These are phyloP conservation scores for Apostichopus japonicus DNA, from an alignment of 35 echinoderm and acorn worm species.

Conservation along the genomic window DNA sequence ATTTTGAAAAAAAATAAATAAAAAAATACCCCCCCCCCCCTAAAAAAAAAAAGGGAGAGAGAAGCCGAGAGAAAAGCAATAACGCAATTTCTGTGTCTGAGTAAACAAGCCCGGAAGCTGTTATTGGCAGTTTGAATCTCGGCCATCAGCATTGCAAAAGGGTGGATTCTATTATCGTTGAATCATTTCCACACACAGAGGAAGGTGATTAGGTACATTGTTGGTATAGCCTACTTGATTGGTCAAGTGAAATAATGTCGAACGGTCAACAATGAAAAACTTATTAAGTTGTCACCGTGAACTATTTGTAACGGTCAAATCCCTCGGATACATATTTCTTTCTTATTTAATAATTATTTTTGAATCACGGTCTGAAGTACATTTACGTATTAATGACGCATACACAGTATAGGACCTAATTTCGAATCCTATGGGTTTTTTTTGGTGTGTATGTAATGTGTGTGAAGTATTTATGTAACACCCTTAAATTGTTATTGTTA, in stretches of 20 bases:
- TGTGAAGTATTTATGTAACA: no score
- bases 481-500: no score
- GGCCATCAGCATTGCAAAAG: not conserved
- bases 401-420: no score
- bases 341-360: no score
- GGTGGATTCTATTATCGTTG: not conserved
- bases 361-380: no score
- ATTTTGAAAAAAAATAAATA: not conserved
- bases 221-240: conserved; percentile 27
- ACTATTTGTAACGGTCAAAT: not conserved
- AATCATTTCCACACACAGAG: not conserved
- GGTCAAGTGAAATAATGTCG: not conserved
- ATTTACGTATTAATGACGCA: no score
- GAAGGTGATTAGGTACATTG: not conserved
- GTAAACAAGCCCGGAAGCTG: not conserved
- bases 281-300: not conserved
- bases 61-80: no score
- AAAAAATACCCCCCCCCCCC: no score
- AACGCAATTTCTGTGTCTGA: not conserved
- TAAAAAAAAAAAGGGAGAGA: no score
- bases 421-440: no score
- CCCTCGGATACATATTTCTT: no score
- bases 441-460: no score
- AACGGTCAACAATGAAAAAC: conserved; percentile 18
- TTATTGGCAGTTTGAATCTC: not conserved